Evolutionary conservation across 2,797 vertebrate genomes (phyloP), one percentile per base, ranked within the genome.

Genomic region (Danio albolineatus): DNA sequence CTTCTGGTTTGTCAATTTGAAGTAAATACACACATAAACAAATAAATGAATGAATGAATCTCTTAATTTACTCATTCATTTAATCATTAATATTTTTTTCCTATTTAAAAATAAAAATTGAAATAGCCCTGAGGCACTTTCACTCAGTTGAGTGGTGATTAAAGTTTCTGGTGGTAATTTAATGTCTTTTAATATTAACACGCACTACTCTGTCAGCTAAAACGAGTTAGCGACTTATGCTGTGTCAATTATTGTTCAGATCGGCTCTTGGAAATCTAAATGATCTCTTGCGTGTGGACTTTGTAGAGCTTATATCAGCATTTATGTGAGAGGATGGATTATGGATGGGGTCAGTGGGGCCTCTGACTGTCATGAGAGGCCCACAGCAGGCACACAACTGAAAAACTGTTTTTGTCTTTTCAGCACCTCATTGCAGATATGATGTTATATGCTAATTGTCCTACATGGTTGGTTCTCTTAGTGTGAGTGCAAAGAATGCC

Each of bases 271-370:
- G 53, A 70, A 70, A n/a, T n/a, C 54, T 21, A 12, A 14, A 53
- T 46, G 17, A 21, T 53, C 66, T 69, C 48, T 53, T 57, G 39
- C 12, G 38, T 59, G 28, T 59, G 19, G 39, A 73, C 53, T 73
- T 59, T 46, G 19, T 53, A 59, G 41, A 73, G 70, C 54, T 73
- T 59, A 73, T 73, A 73, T 73, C 70, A 73, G 70, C 70, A 57
- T 73, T 73, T 59, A 73, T 3, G 5, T 44, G 41, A 44, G 13
- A 28, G 19, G 54, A 73, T 73, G 70, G 70, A 59, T 73, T 59
- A 59, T 73, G 54, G 8, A 46, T 59, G 17, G 12, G 8, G 54
- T 57, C 54, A 57, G 16, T 16, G 53, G 41, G 70, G 54, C 70
- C 70, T 72, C 69, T 43, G 13, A 56, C 9, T 3, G 0, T 53